Base-by-base conservation (phyloP, 53 echinoderm and acorn worm genomes). In the Arbacia lixula region DNA sequence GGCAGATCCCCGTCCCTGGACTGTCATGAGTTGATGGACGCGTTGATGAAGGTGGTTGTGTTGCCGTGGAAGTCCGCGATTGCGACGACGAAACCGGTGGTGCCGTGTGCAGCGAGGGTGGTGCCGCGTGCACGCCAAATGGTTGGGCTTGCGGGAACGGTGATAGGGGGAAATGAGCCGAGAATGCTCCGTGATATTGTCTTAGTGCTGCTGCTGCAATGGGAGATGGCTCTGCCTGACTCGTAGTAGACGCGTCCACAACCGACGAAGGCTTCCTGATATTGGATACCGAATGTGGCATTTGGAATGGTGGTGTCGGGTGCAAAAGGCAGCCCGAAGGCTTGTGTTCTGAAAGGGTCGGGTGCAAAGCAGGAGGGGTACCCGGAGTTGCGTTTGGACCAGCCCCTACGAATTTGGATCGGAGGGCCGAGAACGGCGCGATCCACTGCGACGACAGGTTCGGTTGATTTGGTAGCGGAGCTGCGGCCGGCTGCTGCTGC, bases 351-450 rank as follows among this genome's bases (percentile, higher is more conserved):
- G 78, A 35, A 24, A 20, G 57, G 36, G 26, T 39, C 1, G 78
- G 9, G 40, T 39, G 78, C 78, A 46, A 26, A 12, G 60, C 26
- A 12, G 22, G 3, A 0, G 58, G 24, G 3, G 36, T 6, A 5
- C 57, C 41, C 5, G 37, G 40, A 36, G 50, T 9, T 16, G 74
- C 29, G 21, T 74, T 74, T 28, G 20, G 74, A 33, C 52, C 74
- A 38, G 28, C 43, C 49, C 43, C 66, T n/a, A n/a, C 8, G 14
- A 35, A 17, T 20, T 31, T 19, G 11, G 3, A 51, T 27, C 74
- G 53, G 10, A 74, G 32, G 1, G 74, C 74, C 31, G 74, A 74
- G 33, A 74, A 74, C 31, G 74, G 74, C 14, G 34, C 35, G 33
- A 32, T 52, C 20, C 26, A 74, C 34, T 16, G 53, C 16, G 74